Evolutionary conservation across 2,797 vertebrate species (phyloP).

Genomic region (Acrossocheilus wenchowensis): DNA sequence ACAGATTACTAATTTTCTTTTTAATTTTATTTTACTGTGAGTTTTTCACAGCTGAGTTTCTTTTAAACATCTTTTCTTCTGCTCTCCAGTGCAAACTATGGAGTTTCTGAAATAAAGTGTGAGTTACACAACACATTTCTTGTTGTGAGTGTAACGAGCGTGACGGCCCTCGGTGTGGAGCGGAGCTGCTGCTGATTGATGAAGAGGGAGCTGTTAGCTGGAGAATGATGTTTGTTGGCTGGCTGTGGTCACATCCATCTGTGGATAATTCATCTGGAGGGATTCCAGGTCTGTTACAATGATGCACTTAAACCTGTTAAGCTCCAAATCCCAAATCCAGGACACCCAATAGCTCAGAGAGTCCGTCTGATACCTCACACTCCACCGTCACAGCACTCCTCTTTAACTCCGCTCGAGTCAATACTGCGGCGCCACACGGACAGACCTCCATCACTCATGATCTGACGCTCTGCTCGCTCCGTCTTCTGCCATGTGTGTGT

Average conservation of each 20-base stretch:
- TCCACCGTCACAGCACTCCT: conserved; percentile 31
- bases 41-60: not conserved
- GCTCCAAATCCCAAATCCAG: conserved; percentile 31
- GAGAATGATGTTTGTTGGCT: conserved; percentile 14
- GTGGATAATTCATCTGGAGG: conserved; percentile 32
- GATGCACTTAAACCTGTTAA: conserved; percentile 43
- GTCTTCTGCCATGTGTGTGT: not conserved
- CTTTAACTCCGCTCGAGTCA: conserved; percentile 34
- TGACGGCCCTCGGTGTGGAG: not conserved
- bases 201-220: conserved; percentile 15
- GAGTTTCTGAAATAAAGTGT: not conserved
- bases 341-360: conserved; percentile 38
- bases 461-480: conserved; percentile 24
- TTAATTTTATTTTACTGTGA: not conserved
- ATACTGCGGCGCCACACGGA: conserved; percentile 47
- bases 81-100: not conserved
- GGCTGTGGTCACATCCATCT: conserved; percentile 27
- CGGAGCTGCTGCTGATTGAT: not conserved
- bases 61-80: not conserved
- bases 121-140: not conserved
- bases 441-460: conserved; percentile 47
- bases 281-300: conserved; percentile 27
- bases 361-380: conserved; percentile 27
- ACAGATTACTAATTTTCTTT: not conserved
- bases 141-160: not conserved